A percentile compares a stretch with the other conserved stretches of the same genome.
phyloP scores from a whole-genome alignment of 2,888 invertebrate species.

The Hirudinaria manillensis region DNA sequence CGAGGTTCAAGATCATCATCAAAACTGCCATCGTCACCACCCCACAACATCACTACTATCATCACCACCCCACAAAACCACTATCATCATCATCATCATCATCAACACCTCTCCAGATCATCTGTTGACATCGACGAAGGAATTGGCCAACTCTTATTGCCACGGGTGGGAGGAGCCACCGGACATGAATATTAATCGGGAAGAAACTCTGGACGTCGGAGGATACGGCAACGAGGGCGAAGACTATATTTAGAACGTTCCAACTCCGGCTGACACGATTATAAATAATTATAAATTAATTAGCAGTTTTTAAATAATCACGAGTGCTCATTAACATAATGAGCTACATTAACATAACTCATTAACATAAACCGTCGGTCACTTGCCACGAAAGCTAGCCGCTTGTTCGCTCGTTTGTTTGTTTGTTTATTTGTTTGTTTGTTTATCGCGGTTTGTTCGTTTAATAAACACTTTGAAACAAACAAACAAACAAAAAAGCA shows the following conservation, averaged over 20 bases:
- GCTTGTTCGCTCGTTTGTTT: too few species aligned
- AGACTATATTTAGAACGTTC: not conserved
- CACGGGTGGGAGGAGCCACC: not conserved
- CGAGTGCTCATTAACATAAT: too few species aligned
- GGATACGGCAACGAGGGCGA: not conserved
- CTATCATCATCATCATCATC: not conserved
- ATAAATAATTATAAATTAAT: not conserved
- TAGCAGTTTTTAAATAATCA: too few species aligned
- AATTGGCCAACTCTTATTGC: not conserved
- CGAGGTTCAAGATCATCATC: too few species aligned
- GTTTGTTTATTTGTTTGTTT: too few species aligned
- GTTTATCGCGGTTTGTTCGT: too few species aligned
- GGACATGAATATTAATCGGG: conserved; percentile 15
- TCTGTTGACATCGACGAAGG: not conserved
- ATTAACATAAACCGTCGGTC: too few species aligned
- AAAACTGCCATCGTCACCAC: too few species aligned
- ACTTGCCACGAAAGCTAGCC: too few species aligned
- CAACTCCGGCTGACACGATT: not conserved
- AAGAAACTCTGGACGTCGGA: conserved; percentile 4
- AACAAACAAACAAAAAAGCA: too few species aligned
- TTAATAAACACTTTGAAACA: too few species aligned
- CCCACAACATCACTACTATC: not conserved
- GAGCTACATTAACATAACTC: too few species aligned
- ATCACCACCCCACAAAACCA: not conserved
- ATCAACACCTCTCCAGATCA: not conserved